Conservation (phyloP, 1,140 invertebrate species). For the Ganaspis sp. region DNA sequence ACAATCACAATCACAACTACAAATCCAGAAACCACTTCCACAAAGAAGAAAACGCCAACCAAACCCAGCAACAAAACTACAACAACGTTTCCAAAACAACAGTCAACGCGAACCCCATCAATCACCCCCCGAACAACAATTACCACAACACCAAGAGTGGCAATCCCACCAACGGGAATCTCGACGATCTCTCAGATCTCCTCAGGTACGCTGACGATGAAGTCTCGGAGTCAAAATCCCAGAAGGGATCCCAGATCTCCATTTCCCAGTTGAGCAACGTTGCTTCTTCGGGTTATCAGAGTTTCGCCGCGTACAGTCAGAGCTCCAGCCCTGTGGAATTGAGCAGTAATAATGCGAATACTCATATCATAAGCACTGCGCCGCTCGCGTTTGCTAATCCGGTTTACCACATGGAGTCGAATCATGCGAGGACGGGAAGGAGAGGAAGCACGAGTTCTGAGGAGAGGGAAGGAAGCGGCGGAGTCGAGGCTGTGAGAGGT, state of each 20-base stretch:
- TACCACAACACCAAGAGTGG: constrained; percentile 59
- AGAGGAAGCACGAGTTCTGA: constrained; percentile 76
- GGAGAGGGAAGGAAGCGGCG: constrained; percentile 69
- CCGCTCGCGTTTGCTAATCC: constrained; percentile 92
- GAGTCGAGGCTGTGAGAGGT: constrained; percentile 68
- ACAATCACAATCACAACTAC: constrained; percentile 72
- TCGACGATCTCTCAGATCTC: constrained; percentile 85
- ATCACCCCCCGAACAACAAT: constrained; percentile 72
- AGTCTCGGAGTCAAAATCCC: constrained; percentile 73
- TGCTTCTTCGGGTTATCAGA: constrained; percentile 93
- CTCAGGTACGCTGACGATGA: constrained; percentile 78
- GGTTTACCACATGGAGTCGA: constrained; percentile 84
- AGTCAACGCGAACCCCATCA: constrained; percentile 70
- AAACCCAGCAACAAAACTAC: constrained; percentile 71
- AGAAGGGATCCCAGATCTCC: constrained; percentile 78
- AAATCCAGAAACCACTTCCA: constrained; percentile 70
- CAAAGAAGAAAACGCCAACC: constrained; percentile 77
- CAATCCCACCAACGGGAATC: constrained; percentile 72
- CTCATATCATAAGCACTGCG: constrained; percentile 77
- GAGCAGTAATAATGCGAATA: constrained; percentile 74
- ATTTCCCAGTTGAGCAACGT: constrained; percentile 89
- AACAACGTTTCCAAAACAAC: constrained; percentile 74
- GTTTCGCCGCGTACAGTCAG: constrained; percentile 92
- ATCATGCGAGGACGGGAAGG: constrained; percentile 63
- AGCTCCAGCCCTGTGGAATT: constrained; percentile 92